These are phyloP conservation scores for Chamaetylas fuelleborni DNA, from an alignment of 2,113 vertebrate species.

Conservation along the genomic window DNA sequence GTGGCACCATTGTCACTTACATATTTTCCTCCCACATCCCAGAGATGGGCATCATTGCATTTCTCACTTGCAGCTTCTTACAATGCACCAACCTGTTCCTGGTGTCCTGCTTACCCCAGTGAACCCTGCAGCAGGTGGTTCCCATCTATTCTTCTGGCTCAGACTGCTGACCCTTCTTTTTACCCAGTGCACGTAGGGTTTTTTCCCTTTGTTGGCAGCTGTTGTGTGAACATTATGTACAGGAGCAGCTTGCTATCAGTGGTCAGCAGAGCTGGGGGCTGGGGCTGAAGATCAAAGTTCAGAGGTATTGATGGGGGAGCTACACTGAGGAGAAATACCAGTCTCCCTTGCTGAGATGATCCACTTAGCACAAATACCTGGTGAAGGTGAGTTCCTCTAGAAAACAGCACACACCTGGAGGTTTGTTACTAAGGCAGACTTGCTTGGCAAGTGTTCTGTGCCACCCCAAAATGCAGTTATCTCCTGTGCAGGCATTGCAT, in stretches of 20 bases:
- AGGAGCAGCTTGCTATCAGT: neutral
- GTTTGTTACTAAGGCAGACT: neutral
- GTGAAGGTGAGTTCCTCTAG: neutral
- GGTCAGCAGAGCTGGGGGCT: neutral
- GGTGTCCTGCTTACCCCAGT: neutral
- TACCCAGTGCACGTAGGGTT: accelerated
- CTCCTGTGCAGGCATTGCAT: neutral
- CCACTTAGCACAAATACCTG: neutral
- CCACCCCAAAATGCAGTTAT: neutral
- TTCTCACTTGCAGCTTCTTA: neutral
- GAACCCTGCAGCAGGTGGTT: neutral
- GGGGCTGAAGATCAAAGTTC: neutral
- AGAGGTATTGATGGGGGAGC: neutral
- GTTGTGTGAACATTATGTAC: neutral
- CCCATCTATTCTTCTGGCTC: neutral
- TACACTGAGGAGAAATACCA: neutral
- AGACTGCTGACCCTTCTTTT: neutral
- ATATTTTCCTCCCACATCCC: neutral
- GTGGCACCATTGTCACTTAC: neutral
- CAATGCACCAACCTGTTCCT: neutral
- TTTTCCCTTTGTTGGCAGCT: neutral
- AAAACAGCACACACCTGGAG: neutral
- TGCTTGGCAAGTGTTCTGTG: neutral
- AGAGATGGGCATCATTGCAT: neutral
- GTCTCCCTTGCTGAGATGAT: neutral